A percentile compares a stretch with the other conserved stretches of the same genome.
Conservation (phyloP, 2,113 vertebrate species). For the Sebastes fasciatus region DNA sequence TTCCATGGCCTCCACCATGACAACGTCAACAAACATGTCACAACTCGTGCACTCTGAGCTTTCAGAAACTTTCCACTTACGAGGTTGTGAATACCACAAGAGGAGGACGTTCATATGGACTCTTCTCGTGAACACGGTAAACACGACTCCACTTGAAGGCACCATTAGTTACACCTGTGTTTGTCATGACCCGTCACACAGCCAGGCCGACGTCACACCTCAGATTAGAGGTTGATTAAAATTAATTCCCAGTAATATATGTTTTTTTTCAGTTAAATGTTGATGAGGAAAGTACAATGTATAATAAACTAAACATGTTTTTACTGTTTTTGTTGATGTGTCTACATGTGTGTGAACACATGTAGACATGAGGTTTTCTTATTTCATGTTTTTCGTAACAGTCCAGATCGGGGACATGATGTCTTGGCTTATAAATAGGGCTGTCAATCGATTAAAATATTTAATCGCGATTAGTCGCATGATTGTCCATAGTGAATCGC, state of each 20-base stretch:
- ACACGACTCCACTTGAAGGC: too few species aligned
- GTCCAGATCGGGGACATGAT: not conserved
- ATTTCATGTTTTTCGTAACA: not conserved
- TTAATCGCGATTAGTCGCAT: too few species aligned
- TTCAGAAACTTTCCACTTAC: too few species aligned
- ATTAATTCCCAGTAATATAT: not conserved
- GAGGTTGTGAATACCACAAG: too few species aligned
- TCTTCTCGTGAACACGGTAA: too few species aligned
- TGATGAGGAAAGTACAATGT: constrained; percentile 49
- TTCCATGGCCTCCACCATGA: too few species aligned
- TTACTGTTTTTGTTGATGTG: constrained; percentile 17
- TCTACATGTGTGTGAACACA: not conserved
- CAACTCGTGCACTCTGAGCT: too few species aligned
- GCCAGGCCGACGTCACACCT: too few species aligned
- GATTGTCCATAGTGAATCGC: too few species aligned
- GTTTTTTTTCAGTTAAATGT: constrained; percentile 27
- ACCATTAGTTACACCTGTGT: not conserved
- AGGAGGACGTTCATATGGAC: too few species aligned
- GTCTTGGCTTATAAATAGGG: not conserved
- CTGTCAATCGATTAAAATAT: too few species aligned
- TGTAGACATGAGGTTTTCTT: not conserved
- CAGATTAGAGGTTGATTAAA: not conserved
- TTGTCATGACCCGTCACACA: not conserved
- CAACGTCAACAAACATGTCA: too few species aligned
- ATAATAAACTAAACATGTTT: constrained; percentile 64